Base-by-base conservation (phyloP, 2,797 vertebrate genomes). In the Cuculus canorus region DNA sequence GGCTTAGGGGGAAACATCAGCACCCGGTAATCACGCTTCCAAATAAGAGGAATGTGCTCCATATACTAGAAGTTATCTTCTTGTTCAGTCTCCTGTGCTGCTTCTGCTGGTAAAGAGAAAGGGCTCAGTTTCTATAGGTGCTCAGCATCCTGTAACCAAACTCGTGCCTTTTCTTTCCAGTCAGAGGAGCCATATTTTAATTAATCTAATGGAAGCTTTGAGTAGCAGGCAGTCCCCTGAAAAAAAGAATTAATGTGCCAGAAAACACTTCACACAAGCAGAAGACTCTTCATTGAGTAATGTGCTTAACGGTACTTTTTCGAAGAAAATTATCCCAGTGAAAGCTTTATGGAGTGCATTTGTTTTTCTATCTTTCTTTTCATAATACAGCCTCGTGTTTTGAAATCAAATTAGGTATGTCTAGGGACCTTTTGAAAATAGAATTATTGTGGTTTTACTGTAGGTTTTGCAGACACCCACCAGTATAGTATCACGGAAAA, bases 131-230 rank as follows among this genome's bases (percentile, higher is more conserved):
- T 86, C 91, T 65, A 1, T 63, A 75, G 24, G 8, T 53, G n/a
- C 66, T 85, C 95, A 92, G 17, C 93, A 93, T 93, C 77, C 92
- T 92, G 93, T 94, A 95, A 81, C 90, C 83, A 84, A 86, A 88
- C 56, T 76, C 85, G n/a, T 65, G 89, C 22, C 50, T 94, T 94
- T 92, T 80, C 93, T 94, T 87, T 90, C 92, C 96, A 96, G 88
- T 60, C 76, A 97, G 77, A 90, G 94, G 75, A 97, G 92, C 88
- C 95, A 70, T 88, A 95, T 97, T 97, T 98, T 98, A 98, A 98
- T 98, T 97, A 97, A 89, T 93, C 91, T 96, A 97, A 96, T 93
- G 91, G 96, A 95, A 96, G 91, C 79, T 97, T 96, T 97, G 85
- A 82, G 78, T 97, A 97, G 86, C 94, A 95, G 90, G 95, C 92